Evolutionary conservation across 2,797 vertebrate species (phyloP).

Genomic region (Erpetoichthys calabaricus): DNA sequence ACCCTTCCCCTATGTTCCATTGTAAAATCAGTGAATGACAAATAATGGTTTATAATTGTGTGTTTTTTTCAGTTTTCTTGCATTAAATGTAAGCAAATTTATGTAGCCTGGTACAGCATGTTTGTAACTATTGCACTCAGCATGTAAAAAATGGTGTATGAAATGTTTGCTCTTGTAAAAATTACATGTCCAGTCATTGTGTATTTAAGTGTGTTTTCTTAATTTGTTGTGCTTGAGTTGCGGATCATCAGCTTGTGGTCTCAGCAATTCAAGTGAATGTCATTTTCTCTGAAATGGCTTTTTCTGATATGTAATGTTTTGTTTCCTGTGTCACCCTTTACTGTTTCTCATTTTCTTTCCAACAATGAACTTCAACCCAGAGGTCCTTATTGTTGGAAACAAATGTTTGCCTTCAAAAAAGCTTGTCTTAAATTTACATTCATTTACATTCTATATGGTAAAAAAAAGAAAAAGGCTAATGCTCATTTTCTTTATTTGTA

Average conservation of each 20-base stretch:
- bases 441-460: slow-evolving; percentile 21
- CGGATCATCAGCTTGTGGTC: slow-evolving; percentile 58
- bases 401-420: slow-evolving; percentile 62
- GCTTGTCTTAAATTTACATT: slow-evolving; percentile 40
- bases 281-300: slow-evolving; percentile 82
- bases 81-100: slow-evolving; percentile 39
- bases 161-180: slow-evolving; percentile 73
- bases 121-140: slow-evolving; percentile 63
- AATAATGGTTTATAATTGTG: slow-evolving; percentile 30
- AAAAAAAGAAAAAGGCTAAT: slow-evolving; percentile 29
- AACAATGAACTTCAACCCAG: slow-evolving; percentile 75
- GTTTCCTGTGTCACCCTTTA: slow-evolving; percentile 57
- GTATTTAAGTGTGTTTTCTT: slow-evolving; percentile 67
- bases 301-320: slow-evolving; percentile 57
- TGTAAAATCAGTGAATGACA: slow-evolving; percentile 43
- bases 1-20: slow-evolving; percentile 24
- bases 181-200: slow-evolving; percentile 65
- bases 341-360: slow-evolving; percentile 55
- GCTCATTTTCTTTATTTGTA: slow-evolving; percentile 49
- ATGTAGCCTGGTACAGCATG: slow-evolving; percentile 59
- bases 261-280: slow-evolving; percentile 89
- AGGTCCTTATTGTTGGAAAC: slow-evolving; percentile 81
- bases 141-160: slow-evolving; percentile 81
- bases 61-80: slow-evolving; percentile 27
- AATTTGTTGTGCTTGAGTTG: slow-evolving; percentile 81